Conservation (phyloP, 2,888 invertebrate genomes). For the Blera fallax region DNA sequence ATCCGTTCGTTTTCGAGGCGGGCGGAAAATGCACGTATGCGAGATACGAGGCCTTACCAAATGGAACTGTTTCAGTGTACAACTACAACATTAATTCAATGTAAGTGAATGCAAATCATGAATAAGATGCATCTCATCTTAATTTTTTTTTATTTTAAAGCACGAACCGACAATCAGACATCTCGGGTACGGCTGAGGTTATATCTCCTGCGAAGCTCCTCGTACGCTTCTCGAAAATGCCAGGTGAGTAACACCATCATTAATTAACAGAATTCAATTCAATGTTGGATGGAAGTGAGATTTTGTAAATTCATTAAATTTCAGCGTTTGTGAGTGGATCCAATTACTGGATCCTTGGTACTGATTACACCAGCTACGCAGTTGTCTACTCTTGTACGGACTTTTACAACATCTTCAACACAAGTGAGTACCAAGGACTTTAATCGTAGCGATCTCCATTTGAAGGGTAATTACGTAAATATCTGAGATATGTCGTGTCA, state of each 20-base stretch:
- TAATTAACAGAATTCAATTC: constrained; percentile 45
- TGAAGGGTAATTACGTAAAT: constrained; percentile 32
- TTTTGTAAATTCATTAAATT: constrained; percentile 55
- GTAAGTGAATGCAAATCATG: constrained; percentile 78
- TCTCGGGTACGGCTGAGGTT: constrained; percentile 73
- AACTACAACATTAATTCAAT: constrained; percentile 82
- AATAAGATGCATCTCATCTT: background rate
- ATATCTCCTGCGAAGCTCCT: constrained; percentile 73
- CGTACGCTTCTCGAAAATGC: constrained; percentile 73
- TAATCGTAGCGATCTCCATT: constrained; percentile 1
- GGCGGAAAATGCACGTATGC: constrained; percentile 88
- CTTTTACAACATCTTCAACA: constrained; percentile 64
- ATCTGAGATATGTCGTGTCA: constrained; percentile 2
- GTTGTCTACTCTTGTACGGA: constrained; percentile 84
- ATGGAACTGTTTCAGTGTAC: constrained; percentile 82
- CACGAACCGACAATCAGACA: constrained; percentile 66
- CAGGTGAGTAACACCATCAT: constrained; percentile 68
- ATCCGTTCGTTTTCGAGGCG: constrained; percentile 87
- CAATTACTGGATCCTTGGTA: constrained; percentile 84
- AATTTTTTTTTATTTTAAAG: constrained; percentile 46
- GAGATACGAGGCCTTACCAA: constrained; percentile 82
- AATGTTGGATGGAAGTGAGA: background rate
- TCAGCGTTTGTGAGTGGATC: constrained; percentile 71
- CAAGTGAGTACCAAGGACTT: constrained; percentile 73
- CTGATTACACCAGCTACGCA: constrained; percentile 84